Base-by-base conservation (phyloP, 2,797 vertebrate genomes). In the Arremon aurantiirostris region DNA sequence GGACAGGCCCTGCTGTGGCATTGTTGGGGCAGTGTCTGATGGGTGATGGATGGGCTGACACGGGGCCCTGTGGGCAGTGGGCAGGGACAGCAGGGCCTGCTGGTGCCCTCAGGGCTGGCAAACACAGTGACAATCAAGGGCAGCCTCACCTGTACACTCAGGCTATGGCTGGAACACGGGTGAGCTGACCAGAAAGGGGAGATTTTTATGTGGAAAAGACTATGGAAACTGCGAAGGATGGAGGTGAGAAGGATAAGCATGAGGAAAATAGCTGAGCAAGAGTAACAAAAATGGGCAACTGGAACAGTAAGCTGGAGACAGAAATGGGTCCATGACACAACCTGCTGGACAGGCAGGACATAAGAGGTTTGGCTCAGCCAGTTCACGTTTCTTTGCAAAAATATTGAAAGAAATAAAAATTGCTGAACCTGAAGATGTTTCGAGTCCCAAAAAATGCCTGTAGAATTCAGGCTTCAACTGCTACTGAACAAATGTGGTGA, bases 1-100 rank as follows among this genome's bases (percentile, higher is more conserved):
- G 64, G 28, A 50, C 9, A 0, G 0, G 23, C 39, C n/a, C 53
- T 55, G 18, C 55, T 41, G 65, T 5, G 34, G 30, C 30, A 26
- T 28, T 0, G 0, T 2, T 59, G 16, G 3, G 14, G 14, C 21
- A 57, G 37, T 4, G 4, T 9, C 23, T 77, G 50, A 8, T 1
- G 3, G 24, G 24, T 8, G 3, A 32, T 23, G 28, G 49, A 35
- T 32, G 46, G 32, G 37, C 34, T 50, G 27, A 30, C 14, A 21
- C 0, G 1, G 47, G 6, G 2, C 41, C n/a, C 30, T 64, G 50
- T 64, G 55, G 30, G 28, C 32, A 4, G 0, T 19, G 28, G 22
- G 24, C 49, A 82, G n/a, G 42, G n/a, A 37, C 26, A 26, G 34
- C 35, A 37, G 65, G 24, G 7, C 14, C 28, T 6, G 1, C 39